Evolutionary conservation across 2,113 vertebrate genomes (phyloP).

Genomic region (Blennius ocellaris): DNA sequence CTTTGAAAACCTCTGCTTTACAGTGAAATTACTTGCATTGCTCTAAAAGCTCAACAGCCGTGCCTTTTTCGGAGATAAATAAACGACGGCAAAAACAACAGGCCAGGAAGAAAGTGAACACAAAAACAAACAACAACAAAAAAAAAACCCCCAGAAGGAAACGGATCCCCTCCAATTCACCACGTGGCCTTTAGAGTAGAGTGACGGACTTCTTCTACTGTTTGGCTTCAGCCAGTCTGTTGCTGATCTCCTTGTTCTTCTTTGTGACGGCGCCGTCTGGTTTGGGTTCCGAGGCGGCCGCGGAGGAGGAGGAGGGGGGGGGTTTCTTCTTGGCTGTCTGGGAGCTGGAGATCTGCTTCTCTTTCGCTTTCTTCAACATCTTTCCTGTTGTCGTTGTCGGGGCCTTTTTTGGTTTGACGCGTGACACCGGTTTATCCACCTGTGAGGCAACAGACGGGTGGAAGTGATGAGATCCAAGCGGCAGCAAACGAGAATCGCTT

Average conservation of each 20-base stretch:
- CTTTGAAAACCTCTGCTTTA: background rate
- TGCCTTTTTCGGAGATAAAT: slow-evolving; percentile 52
- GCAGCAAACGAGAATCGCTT: slow-evolving; percentile 8
- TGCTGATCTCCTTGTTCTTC: slow-evolving; percentile 98
- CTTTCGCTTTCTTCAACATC: slow-evolving; percentile 93
- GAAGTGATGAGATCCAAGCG: background rate
- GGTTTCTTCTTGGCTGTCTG: slow-evolving; percentile 93
- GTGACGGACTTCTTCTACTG: slow-evolving; percentile 86
- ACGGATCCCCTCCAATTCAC: slow-evolving; percentile 83
- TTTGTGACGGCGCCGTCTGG: slow-evolving; percentile 88
- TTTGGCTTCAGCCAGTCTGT: slow-evolving; percentile 98
- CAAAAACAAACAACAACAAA: slow-evolving; percentile 80
- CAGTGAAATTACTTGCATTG: slow-evolving; percentile 62
- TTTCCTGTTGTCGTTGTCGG: slow-evolving; percentile 86
- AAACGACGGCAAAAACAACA: slow-evolving; percentile 57
- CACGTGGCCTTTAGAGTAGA: slow-evolving; percentile 82
- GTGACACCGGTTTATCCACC: slow-evolving; percentile 90
- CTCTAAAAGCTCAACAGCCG: slow-evolving; percentile 60
- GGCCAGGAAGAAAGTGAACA: slow-evolving; percentile 42
- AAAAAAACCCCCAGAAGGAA: too few relatives aligned
- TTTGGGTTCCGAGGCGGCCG: slow-evolving; percentile 77
- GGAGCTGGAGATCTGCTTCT: slow-evolving; percentile 88
- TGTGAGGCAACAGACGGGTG: slow-evolving; percentile 74
- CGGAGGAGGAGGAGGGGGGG: slow-evolving; percentile 27
- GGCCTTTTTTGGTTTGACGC: slow-evolving; percentile 96